Percentiles rank a stretch among this genome's conserved stretches.
These are phyloP conservation scores for Alcis repandata DNA, from an alignment of 2,888 invertebrate genomes.

Conservation along the genomic window DNA sequence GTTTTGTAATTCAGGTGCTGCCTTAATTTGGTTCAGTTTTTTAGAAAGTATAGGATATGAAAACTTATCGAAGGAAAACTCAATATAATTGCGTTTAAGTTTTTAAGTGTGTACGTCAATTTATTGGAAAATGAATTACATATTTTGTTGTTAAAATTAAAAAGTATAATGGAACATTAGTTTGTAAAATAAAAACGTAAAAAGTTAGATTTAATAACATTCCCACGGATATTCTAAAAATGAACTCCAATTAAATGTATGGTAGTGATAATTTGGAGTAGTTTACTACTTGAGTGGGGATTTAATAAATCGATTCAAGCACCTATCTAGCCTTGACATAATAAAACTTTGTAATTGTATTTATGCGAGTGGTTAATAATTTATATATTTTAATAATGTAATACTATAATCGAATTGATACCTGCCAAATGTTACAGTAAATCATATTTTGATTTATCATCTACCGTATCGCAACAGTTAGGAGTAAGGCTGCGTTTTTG, in stretches of 20 bases:
- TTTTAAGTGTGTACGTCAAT: constrained; percentile 1
- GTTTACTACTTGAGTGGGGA: neutral
- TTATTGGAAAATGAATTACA: constrained; percentile 2
- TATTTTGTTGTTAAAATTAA: constrained; percentile 6
- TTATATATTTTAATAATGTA: constrained; percentile 2
- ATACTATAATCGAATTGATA: constrained; percentile 31
- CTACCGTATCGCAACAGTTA: neutral
- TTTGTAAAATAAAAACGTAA: neutral
- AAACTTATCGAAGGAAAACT: neutral
- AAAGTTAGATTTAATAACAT: constrained; percentile 3
- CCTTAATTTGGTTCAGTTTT: neutral
- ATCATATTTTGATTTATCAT: neutral
- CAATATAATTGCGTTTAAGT: neutral
- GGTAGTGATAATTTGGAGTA: constrained; percentile 24
- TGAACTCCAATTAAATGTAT: constrained; percentile 26
- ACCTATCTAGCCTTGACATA: constrained; percentile 7
- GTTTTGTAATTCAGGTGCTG: too few species aligned
- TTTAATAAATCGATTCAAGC: constrained; percentile 1
- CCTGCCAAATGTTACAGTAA: constrained; percentile 74
- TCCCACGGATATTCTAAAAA: constrained; percentile 17
- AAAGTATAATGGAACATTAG: neutral
- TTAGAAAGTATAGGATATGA: neutral
- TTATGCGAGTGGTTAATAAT: constrained; percentile 9
- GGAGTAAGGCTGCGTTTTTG: too few species aligned
- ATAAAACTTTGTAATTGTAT: neutral